Evolutionary conservation across 92 coral and sea anemone genomes (phyloP), one percentile per base, ranked within the genome.

Genomic region (Umimayanthus kanabou): DNA sequence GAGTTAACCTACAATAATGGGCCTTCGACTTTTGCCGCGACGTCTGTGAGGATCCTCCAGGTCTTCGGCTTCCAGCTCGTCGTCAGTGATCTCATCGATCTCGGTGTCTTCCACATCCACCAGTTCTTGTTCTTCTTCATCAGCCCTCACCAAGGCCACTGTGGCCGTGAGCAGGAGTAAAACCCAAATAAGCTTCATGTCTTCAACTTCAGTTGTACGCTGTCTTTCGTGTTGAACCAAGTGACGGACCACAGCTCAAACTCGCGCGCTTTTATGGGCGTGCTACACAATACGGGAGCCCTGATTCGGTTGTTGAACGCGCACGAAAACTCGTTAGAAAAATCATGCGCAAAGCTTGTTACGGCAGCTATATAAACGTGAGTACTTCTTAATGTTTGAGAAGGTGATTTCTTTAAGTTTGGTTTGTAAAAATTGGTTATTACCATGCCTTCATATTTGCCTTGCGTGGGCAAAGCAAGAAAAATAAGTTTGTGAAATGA

Each of bases 101-200:
- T 30, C 85, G 13, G 79, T 47, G 23, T 89, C 92, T 23, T 81
- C 88, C 11, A 71, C 74, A 9, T 78, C 84, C 9, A 50, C 76
- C 8, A 85, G 29, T 11, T 69, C 79, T 22, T 83, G 47, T 28
- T 64, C 85, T 0, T 72, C 50, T 49, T 87, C 90, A 16, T 90
- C 93, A 15, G 90, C 90, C 82, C 71, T 87, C 67, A 87, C 77
- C 64, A 90, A 45, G 90, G 88, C 93, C 39, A 87, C 90, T 23
- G 90, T 87, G 37, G 93, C 93, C 11, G 85, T 53, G 50, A 86
- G 86, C 11, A 90, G 75, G 65, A 90, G 82, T 40, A 90, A 66
- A 39, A 87, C 85, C 39, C 88, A 80, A 70, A 75, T 72, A 80
- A 87, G 61, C 93, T 90, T 90, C 93, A 90, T 90, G 84, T 33